Base-by-base conservation (phyloP, 2,888 invertebrate species). In the Lysandra coridon region DNA sequence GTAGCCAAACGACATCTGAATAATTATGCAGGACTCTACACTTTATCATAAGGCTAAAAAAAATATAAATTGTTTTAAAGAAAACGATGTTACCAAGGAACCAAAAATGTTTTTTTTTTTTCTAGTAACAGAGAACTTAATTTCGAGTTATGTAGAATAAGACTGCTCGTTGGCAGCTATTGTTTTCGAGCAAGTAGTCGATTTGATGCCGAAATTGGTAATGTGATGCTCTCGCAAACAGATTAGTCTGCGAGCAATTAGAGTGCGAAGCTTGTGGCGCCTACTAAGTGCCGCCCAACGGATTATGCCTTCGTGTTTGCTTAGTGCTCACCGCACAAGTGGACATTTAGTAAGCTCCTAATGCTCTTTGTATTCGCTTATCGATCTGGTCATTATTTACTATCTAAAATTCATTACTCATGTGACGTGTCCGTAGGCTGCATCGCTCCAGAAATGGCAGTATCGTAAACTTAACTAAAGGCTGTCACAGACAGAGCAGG, bases 201-300 rank as follows among this genome's bases (percentile, higher is more conserved):
- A 80, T 79, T 81, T 82, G 81, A 79, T 80, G 80, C 81, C 81
- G 80, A 82, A 84, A 84, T 83, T 80, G 80, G 83, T 84, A 84
- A 90, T 89, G 85, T 85, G 87, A 89, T 90, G 91, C 90, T 89
- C 90, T 89, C 83, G 86, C 90, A 91, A 91, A 91, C 92, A 93
- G 94, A 92, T 94, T 93, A 93, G 90, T 90, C 88, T 87, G 86
- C 86, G 87, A 88, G 90, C 93, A 91, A 92, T 94, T 93, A 93
- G 91, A 90, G 91, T 88, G 87, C 85, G 86, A 88, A 87, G 92
- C 89, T 93, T 92, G 94, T 85, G 93, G 93, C 87, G 86, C 87
- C 84, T 87, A 84, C 89, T 93, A 92, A 93, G 94, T 94, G 94
- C 91, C 88, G 90, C 87, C 89, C 88, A 88, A 87, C 89, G 91